A percentile compares a stretch with the other conserved stretches of the same genome.
phyloP scores from a whole-genome alignment of 1,140 invertebrate genomes.

The Mycetomoellerius zeteki region DNA sequence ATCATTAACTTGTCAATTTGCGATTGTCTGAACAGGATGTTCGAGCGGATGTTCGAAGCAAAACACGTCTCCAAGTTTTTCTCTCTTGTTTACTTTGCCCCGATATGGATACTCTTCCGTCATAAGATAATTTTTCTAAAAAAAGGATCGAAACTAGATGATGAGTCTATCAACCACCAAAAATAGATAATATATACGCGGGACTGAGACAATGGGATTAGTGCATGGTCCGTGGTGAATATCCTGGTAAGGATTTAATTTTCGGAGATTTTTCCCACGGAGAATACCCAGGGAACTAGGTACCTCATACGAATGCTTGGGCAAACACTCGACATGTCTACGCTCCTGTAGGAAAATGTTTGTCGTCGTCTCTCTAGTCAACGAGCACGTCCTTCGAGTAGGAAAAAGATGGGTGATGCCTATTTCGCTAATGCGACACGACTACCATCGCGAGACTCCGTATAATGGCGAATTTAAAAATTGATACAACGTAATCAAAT shows the following conservation, averaged over 20 bases:
- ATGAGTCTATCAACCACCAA: neutral
- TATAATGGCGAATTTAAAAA: slow-evolving; percentile 27
- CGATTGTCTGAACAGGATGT: slow-evolving; percentile 46
- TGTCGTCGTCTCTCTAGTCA: slow-evolving; percentile 79
- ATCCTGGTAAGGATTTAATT: slow-evolving; percentile 78
- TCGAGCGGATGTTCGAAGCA: neutral
- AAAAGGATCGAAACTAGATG: neutral
- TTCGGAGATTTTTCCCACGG: slow-evolving; percentile 83
- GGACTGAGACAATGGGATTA: slow-evolving; percentile 78
- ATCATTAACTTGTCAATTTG: slow-evolving; percentile 71
- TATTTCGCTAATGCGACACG: slow-evolving; percentile 38
- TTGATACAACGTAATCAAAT: slow-evolving; percentile 11
- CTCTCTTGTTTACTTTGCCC: slow-evolving; percentile 74
- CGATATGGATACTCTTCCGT: slow-evolving; percentile 61
- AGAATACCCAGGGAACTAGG: slow-evolving; percentile 56
- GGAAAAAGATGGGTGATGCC: slow-evolving; percentile 20
- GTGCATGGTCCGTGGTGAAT: slow-evolving; percentile 34
- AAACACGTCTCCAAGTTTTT: slow-evolving; percentile 67
- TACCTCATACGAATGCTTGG: slow-evolving; percentile 68
- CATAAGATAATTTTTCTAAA: slow-evolving; percentile 60
- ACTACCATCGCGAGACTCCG: slow-evolving; percentile 17
- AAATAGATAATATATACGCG: neutral
- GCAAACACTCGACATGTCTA: slow-evolving; percentile 84
- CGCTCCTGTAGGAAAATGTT: slow-evolving; percentile 83
- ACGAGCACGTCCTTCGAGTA: slow-evolving; percentile 58